Percentiles rank a stretch among this genome's conserved stretches.
Evolutionary conservation across 37 sponge, comb jelly and placozoan species (phyloP).

Genomic region (Ianthella basta): DNA sequence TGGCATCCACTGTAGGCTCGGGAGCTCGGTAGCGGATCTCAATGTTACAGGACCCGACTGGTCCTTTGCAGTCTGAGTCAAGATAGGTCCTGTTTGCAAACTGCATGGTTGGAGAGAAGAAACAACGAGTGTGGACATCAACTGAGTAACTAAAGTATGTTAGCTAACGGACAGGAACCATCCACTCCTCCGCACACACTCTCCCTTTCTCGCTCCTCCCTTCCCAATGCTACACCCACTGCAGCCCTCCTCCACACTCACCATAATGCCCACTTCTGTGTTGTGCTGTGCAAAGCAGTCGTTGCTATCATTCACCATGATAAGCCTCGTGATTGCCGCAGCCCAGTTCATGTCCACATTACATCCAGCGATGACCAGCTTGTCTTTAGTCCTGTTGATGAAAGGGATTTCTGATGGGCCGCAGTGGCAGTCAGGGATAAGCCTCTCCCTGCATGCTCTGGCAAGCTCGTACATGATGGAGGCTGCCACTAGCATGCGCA

Average conservation of each 20-base stretch:
- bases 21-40: too few relatives aligned
- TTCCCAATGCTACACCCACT: too few relatives aligned
- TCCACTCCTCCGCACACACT: too few relatives aligned
- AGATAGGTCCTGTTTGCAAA: too few relatives aligned
- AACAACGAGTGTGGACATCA: too few relatives aligned
- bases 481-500: conserved; percentile 5
- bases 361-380: not conserved
- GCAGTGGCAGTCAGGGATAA: not conserved
- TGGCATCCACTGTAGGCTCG: too few relatives aligned
- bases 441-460: not conserved
- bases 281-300: not conserved
- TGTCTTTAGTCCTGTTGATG: not conserved
- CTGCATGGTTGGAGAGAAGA: too few relatives aligned
- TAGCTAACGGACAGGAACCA: too few relatives aligned
- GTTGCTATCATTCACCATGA: not conserved
- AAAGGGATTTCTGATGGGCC: not conserved
- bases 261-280: not conserved
- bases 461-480: conserved; percentile 16
- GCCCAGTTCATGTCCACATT: conserved; percentile 15
- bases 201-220: too few relatives aligned
- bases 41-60: too few relatives aligned
- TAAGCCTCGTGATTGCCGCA: not conserved
- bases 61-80: too few relatives aligned
- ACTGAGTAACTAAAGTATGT: too few relatives aligned
- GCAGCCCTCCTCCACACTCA: not conserved